phyloP scores from a whole-genome alignment of 2,888 invertebrate genomes.

The Drosophila barbarae region DNA sequence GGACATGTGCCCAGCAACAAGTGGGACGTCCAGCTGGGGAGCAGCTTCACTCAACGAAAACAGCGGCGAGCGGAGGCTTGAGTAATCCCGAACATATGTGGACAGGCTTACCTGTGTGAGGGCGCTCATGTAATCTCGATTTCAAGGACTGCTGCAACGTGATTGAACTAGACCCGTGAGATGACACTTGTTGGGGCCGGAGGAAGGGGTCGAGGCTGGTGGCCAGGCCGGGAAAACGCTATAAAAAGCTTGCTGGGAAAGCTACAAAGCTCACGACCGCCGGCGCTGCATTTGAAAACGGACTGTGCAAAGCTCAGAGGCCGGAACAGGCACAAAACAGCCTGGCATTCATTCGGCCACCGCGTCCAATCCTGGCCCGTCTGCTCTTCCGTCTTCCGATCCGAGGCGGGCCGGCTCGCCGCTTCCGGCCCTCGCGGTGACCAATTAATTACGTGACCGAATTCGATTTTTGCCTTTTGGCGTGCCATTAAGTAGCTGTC shows the following conservation, averaged over 20 bases:
- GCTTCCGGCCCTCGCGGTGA: constrained; percentile 24
- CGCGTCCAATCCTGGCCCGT: constrained; percentile 36
- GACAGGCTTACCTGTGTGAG: constrained; percentile 1
- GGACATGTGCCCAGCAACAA: background rate
- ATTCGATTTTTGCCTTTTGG: constrained; percentile 48
- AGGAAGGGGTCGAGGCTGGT: background rate
- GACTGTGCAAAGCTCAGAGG: constrained; percentile 23
- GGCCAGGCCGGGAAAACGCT: background rate
- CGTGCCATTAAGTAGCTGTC: constrained; percentile 4
- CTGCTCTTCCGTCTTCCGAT: background rate
- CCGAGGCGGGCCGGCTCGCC: constrained; percentile 4
- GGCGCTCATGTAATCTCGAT: constrained; percentile 8
- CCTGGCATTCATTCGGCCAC: constrained; percentile 12
- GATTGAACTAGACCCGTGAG: constrained; percentile 13
- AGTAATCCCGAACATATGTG: constrained; percentile 1
- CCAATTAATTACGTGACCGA: constrained; percentile 61
- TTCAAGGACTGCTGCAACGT: constrained; percentile 22
- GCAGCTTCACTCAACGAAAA: background rate
- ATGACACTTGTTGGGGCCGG: constrained; percentile 20
- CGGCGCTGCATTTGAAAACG: constrained; percentile 52
- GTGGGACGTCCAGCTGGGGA: background rate
- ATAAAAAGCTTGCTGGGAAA: constrained; percentile 30
- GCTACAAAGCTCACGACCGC: constrained; percentile 29
- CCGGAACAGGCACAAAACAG: constrained; percentile 28
- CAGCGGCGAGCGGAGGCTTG: background rate